phyloP scores from a whole-genome alignment of 2,797 vertebrate species.

The Pampus argenteus region DNA sequence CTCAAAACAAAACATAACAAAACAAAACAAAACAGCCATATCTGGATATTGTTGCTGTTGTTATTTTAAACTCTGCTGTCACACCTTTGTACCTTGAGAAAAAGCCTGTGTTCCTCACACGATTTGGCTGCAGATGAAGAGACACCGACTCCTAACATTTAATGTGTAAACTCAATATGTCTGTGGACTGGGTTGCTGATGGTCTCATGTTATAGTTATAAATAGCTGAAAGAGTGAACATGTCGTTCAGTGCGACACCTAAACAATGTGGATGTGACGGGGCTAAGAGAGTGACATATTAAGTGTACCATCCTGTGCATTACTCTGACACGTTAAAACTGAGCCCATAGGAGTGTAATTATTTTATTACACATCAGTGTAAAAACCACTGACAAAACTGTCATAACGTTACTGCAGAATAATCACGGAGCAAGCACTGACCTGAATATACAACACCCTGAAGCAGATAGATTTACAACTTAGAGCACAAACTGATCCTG shows the following conservation, averaged over 20 bases:
- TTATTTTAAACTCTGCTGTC: slow-evolving; percentile 9
- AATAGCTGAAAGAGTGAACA: slow-evolving; percentile 66
- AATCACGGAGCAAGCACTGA: not conserved
- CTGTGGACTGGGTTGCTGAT: slow-evolving; percentile 4
- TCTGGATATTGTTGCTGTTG: not conserved
- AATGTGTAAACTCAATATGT: not conserved
- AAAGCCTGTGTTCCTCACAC: not conserved
- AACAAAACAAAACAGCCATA: not conserved
- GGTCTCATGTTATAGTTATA: slow-evolving; percentile 55
- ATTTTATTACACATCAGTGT: not conserved
- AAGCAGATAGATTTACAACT: not conserved
- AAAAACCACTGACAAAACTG: not conserved
- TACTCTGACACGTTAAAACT: not conserved
- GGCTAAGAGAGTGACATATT: not conserved
- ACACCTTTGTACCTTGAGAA: not conserved
- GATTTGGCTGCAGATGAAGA: not conserved
- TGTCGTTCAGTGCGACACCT: slow-evolving; percentile 31
- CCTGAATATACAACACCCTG: not conserved
- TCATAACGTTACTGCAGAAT: not conserved
- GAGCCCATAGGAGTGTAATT: not conserved
- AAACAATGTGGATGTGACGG: not conserved
- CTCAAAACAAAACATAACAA: too few relatives aligned
- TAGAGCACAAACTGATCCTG: slow-evolving; percentile 3
- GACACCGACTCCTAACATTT: not conserved
- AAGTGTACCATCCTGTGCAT: too few relatives aligned